Conservation (phyloP, 2,797 vertebrate genomes). For the Eospalax fontanierii region DNA sequence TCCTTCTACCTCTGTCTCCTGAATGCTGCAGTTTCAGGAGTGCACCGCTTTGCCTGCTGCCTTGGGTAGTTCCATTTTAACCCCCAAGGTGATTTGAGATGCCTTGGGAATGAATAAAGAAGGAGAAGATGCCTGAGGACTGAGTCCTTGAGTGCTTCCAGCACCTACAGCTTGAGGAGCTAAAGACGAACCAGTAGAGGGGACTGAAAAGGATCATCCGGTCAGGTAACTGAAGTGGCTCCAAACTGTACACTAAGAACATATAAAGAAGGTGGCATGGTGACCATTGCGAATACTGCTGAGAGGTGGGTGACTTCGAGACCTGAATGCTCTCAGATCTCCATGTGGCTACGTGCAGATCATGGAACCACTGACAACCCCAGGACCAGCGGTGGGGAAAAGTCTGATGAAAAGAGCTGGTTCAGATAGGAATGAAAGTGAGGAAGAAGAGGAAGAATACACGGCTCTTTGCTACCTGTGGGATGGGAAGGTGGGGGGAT, state of each 20-base stretch:
- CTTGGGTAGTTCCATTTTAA: not conserved
- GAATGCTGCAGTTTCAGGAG: not conserved
- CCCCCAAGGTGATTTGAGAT: not conserved
- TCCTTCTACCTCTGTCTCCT: not conserved
- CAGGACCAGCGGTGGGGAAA: not conserved
- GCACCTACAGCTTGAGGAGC: not conserved
- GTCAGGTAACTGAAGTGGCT: not conserved
- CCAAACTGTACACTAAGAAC: not conserved
- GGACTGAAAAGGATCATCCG: not conserved
- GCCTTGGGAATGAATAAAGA: not conserved
- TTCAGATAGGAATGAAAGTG: not conserved
- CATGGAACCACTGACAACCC: not conserved
- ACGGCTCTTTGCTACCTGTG: not conserved
- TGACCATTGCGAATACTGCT: rapidly evolving
- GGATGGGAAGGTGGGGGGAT: not conserved
- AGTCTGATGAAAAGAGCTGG: not conserved
- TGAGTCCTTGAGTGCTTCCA: not conserved
- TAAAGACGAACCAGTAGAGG: not conserved
- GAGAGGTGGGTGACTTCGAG: not conserved
- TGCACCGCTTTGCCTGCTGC: too few relatives aligned
- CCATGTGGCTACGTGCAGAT: not conserved
- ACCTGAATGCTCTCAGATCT: not conserved
- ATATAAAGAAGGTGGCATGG: not conserved
- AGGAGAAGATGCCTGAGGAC: not conserved
- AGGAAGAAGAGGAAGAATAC: not conserved